These are phyloP conservation scores for Thamnophis elegans DNA, from an alignment of 2,797 vertebrate species.

Conservation along the genomic window DNA sequence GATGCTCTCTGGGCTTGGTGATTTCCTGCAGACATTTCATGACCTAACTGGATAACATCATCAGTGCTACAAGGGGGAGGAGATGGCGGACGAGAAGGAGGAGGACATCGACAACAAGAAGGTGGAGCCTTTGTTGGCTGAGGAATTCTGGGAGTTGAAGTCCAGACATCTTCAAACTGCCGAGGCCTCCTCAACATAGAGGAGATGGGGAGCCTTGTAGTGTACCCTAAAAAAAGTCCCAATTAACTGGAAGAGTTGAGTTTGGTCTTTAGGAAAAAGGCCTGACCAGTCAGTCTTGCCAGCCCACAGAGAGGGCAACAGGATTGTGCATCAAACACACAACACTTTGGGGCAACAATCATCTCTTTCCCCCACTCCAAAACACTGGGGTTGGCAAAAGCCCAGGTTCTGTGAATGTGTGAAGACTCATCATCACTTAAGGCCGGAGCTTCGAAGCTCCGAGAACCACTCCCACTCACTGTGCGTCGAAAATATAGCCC, in stretches of 20 bases:
- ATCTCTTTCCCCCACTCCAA: not conserved
- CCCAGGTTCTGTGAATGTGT: not conserved
- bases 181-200: not conserved
- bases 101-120: not conserved
- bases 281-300: not conserved
- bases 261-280: not conserved
- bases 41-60: not conserved
- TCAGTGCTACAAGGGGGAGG: not conserved
- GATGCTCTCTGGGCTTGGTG: not conserved
- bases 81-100: not conserved
- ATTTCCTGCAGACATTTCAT: not conserved
- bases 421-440: not conserved
- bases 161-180: not conserved
- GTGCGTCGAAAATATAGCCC: not conserved
- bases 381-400: not conserved
- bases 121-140: not conserved
- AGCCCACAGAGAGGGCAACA: not conserved
- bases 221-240: not conserved
- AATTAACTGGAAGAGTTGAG: not conserved
- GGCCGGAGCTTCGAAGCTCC: not conserved
- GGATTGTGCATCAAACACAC: not conserved
- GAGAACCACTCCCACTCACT: not conserved
- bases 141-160: not conserved
- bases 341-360: not conserved
- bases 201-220: not conserved